phyloP scores from a whole-genome alignment of 2,113 vertebrate species.

The Ciconia stormi region DNA sequence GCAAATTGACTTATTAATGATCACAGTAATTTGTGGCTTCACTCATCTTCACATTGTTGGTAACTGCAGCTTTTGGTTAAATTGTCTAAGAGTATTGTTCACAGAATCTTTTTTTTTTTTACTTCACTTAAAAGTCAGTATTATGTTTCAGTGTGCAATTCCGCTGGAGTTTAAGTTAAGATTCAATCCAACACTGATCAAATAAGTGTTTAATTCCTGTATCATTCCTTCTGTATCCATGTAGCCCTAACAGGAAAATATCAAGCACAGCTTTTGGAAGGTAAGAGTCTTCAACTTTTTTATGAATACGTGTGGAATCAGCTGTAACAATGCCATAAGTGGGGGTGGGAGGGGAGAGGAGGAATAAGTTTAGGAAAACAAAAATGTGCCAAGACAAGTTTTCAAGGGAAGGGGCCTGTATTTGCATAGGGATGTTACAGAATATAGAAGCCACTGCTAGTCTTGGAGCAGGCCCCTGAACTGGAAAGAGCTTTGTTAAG shows the following conservation, averaged over 20 bases:
- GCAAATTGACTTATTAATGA: conserved; percentile 1
- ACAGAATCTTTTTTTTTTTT: neutral
- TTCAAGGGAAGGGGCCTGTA: neutral
- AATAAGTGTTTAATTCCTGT: neutral
- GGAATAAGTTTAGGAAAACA: neutral
- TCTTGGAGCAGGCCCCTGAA: neutral
- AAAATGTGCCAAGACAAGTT: neutral
- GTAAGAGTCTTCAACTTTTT: conserved; percentile 72
- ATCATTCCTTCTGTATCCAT: conserved; percentile 14
- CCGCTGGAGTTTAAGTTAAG: neutral
- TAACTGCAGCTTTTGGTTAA: conserved; percentile 1
- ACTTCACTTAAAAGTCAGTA: neutral
- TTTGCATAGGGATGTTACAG: neutral
- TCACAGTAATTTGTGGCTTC: neutral
- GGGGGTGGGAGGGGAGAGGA: neutral
- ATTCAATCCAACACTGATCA: neutral
- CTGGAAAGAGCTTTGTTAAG: neutral
- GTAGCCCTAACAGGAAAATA: conserved; percentile 94
- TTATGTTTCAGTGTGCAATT: neutral
- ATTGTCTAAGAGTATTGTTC: neutral
- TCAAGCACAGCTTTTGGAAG: conserved; percentile 96
- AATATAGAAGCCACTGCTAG: neutral
- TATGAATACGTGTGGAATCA: neutral
- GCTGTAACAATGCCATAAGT: neutral
- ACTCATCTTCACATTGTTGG: neutral